A percentile compares a stretch with the other conserved stretches of the same genome.
These are phyloP conservation scores for Siniperca chuatsi DNA, from an alignment of 2,113 vertebrate species.

Conservation along the genomic window DNA sequence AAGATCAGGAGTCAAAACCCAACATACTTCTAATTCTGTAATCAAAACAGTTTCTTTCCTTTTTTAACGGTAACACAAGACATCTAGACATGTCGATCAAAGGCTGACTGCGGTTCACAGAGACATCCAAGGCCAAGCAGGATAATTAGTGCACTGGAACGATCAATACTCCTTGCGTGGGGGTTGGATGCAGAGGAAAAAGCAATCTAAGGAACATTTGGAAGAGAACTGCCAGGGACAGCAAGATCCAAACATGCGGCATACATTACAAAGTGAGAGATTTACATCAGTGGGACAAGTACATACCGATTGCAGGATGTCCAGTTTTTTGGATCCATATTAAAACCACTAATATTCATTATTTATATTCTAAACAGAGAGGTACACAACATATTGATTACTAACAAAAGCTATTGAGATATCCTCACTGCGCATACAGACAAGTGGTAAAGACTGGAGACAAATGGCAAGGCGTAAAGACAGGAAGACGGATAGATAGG, in stretches of 20 bases:
- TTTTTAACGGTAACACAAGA: neutral
- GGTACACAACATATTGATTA: conserved; percentile 55
- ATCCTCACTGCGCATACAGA: conserved; percentile 35
- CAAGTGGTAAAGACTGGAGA: conserved; percentile 49
- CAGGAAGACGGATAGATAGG: conserved; percentile 74
- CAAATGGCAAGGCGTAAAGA: conserved; percentile 60
- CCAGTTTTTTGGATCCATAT: conserved; percentile 12
- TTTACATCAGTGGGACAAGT: conserved; percentile 42
- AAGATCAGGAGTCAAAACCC: conserved; percentile 34
- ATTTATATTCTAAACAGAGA: conserved; percentile 54
- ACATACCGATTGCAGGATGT: conserved; percentile 33
- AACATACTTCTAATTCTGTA: neutral
- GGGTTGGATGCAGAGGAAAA: conserved; percentile 57
- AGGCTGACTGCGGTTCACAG: conserved; percentile 61
- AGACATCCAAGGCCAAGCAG: conserved; percentile 72
- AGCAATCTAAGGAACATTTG: conserved; percentile 63
- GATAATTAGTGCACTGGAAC: conserved; percentile 74
- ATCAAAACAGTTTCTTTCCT: conserved; percentile 13
- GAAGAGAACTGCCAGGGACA: conserved; percentile 53
- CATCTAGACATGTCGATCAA: conserved; percentile 51
- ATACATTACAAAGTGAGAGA: conserved; percentile 39
- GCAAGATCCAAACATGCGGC: conserved; percentile 58
- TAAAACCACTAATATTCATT: conserved; percentile 47
- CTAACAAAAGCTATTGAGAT: conserved; percentile 49
- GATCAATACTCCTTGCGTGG: conserved; percentile 73